Evolutionary conservation across 2,797 vertebrate species (phyloP), one percentile per base, ranked within the genome.

Genomic region (Hirundo rustica): DNA sequence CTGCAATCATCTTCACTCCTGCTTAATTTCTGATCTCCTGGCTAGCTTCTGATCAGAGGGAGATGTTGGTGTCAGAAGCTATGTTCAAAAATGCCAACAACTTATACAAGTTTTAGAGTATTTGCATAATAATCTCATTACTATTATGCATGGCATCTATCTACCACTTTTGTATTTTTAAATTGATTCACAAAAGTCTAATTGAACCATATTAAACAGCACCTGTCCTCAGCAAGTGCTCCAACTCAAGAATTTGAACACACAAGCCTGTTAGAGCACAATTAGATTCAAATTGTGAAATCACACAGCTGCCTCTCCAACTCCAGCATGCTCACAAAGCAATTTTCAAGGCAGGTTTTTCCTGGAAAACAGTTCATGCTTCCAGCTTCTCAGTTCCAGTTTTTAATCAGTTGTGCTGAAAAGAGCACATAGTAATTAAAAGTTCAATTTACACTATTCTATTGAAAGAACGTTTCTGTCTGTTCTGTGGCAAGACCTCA

Each of bases 321-420:
- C 11, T 40, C 85, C 44, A 47, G 29, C 19, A 14, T 10, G 42
- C 38, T 64, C 60, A 67, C 36, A 67, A 74, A 90, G 47, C 27
- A 70, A 27, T 93, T 89, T 65, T 61, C 71, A 87, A 58, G 48
- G 30, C 55, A 87, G 36, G 22, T 51, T 91, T 92, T 94, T 92
- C 71, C 68, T 87, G 78, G 77, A 91, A 95, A 92, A 91, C 71
- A 30, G 27, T 55, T 84, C 51, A 34, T 51, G 40, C 45, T 81
- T 90, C 65, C 70, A 95, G 8, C 60, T 82, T 32, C 47, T 61
- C 25, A 34, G 38, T 65, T 81, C 72, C 64, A 82, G 32, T 42
- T 93, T 88, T 73, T 68, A 58, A 51, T 61, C 58, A 60, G n/a
- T 30, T 67, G 44, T 62, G 38, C 83, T 88, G 66, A 62, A 93